Percentiles rank a stretch among this genome's conserved stretches.
These are phyloP conservation scores for Lycocerus yunnanus DNA, from an alignment of 2,888 invertebrate genomes.

Conservation along the genomic window DNA sequence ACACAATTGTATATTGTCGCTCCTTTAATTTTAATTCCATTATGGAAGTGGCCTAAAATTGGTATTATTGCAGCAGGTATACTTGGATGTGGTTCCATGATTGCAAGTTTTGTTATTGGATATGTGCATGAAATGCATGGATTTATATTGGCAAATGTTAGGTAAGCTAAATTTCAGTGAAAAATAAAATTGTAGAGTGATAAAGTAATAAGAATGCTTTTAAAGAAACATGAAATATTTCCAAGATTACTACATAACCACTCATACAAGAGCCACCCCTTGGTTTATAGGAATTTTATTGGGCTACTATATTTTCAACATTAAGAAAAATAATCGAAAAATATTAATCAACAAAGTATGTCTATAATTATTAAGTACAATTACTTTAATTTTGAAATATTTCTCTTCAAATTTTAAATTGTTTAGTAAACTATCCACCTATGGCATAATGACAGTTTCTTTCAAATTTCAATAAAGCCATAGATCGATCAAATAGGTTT, in stretches of 20 bases:
- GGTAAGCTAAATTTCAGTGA: background rate
- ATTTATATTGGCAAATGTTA: background rate
- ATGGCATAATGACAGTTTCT: too few relatives aligned
- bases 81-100: background rate
- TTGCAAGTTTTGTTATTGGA: background rate
- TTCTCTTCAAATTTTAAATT: too few relatives aligned
- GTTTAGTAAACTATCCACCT: too few relatives aligned
- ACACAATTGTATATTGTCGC: background rate
- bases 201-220: background rate
- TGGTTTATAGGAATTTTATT: background rate
- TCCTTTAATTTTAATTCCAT: background rate
- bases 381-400: too few relatives aligned
- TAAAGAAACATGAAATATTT: background rate
- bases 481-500: too few relatives aligned
- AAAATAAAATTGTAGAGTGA: background rate
- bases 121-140: background rate
- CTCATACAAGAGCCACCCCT: background rate
- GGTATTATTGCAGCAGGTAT: background rate
- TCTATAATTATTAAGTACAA: too few relatives aligned
- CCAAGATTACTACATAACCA: background rate
- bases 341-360: background rate
- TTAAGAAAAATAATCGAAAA: constrained; percentile 27
- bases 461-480: too few relatives aligned
- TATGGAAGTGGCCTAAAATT: background rate
- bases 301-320: background rate